A percentile compares a stretch with the other conserved stretches of the same genome.
These are phyloP conservation scores for Phalera bucephala DNA, from an alignment of 2,888 invertebrate species.

Conservation along the genomic window DNA sequence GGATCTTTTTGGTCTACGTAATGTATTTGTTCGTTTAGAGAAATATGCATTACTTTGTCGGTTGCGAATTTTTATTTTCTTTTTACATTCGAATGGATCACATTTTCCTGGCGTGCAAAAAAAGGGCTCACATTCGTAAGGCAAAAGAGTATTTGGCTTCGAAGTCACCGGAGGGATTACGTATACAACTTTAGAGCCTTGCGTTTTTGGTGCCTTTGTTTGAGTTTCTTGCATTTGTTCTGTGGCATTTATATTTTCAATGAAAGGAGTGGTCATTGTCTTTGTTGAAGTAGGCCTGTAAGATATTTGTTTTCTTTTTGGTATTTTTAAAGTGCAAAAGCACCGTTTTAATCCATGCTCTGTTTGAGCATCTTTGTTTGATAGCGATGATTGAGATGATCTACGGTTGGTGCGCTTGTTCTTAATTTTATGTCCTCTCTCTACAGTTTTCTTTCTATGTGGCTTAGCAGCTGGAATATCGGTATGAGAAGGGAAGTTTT, in stretches of 20 bases:
- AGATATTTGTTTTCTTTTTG: constrained; percentile 17
- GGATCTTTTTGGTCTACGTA: constrained; percentile 5
- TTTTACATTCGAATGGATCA: constrained; percentile 32
- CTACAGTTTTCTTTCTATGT: neutral
- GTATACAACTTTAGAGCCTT: constrained; percentile 7
- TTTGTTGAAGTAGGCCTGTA: constrained; percentile 11
- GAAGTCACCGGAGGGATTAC: constrained; percentile 6
- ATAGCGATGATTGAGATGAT: constrained; percentile 13
- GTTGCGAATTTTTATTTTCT: constrained; percentile 14
- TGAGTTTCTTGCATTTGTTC: constrained; percentile 5
- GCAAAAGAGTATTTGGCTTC: constrained; percentile 11
- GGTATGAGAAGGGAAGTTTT: constrained; percentile 6
- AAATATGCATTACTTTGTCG: constrained; percentile 1
- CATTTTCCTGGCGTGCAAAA: constrained; percentile 37
- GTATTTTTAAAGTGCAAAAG: constrained; percentile 39
- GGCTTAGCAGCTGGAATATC: neutral
- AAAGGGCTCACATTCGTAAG: constrained; percentile 39
- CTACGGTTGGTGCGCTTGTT: neutral
- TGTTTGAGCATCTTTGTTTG: constrained; percentile 10
- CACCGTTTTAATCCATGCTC: constrained; percentile 30
- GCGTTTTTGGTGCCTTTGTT: constrained; percentile 10
- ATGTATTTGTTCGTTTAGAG: constrained; percentile 13
- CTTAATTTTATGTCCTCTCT: constrained; percentile 1
- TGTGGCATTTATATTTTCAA: neutral
- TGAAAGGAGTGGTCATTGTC: constrained; percentile 10